Percentiles rank a stretch among this genome's conserved stretches.
phyloP scores from a whole-genome alignment of 1,140 invertebrate genomes.

The Diorhabda elongata region DNA sequence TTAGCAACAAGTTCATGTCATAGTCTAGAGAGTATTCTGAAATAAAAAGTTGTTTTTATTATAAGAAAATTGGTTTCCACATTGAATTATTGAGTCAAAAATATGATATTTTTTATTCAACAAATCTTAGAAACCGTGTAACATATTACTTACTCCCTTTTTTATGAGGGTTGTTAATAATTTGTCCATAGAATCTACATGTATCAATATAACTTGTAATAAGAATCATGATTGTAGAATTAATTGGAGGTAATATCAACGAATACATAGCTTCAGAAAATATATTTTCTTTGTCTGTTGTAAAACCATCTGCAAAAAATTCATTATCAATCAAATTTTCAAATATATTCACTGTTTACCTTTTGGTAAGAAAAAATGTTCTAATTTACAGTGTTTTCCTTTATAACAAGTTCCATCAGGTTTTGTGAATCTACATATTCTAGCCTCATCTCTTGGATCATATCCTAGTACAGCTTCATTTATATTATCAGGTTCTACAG shows the following conservation, averaged over 20 bases:
- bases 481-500: conserved; percentile 30
- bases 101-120: no score
- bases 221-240: conserved; percentile 21
- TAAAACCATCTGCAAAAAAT: conserved; percentile 31
- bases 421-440: conserved; percentile 33
- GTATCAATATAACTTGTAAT: conserved; percentile 27
- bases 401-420: conserved; percentile 34
- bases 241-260: conserved; percentile 21
- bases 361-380: conserved; percentile 29
- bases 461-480: conserved; percentile 37
- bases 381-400: conserved; percentile 32
- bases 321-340: background rate
- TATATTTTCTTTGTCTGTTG: conserved; percentile 31
- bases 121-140: background rate
- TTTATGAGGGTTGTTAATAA: conserved; percentile 24
- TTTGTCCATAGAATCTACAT: conserved; percentile 30
- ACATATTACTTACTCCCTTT: conserved; percentile 4
- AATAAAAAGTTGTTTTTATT: no score
- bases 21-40: background rate
- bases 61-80: no score
- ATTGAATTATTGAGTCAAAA: no score
- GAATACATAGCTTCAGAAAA: conserved; percentile 18
- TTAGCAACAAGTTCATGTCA: conserved; percentile 26
- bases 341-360: conserved; percentile 13
- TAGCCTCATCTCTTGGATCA: conserved; percentile 33